A percentile compares a stretch with the other conserved stretches of the same genome.
Evolutionary conservation across 2,888 invertebrate species (phyloP).

Genomic region (Acronicta psi): DNA sequence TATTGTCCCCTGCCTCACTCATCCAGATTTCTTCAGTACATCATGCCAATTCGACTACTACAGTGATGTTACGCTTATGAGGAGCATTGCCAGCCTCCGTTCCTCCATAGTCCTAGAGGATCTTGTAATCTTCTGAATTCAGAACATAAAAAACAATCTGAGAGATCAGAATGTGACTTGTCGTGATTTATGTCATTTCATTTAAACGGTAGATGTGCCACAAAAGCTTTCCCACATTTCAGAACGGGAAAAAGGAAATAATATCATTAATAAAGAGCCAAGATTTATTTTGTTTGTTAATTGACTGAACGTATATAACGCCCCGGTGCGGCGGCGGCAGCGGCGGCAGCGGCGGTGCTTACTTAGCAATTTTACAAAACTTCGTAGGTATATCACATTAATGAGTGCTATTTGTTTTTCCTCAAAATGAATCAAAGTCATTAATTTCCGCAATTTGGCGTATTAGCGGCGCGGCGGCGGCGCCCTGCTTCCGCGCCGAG

Average conservation of each 20-base stretch:
- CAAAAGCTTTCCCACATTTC: conserved; percentile 4
- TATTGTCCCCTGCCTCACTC: too few relatives aligned
- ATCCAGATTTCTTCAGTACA: too few relatives aligned
- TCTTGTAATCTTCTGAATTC: too few relatives aligned
- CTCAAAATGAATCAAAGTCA: conserved; percentile 27
- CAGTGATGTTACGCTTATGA: too few relatives aligned
- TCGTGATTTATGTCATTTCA: conserved; percentile 6
- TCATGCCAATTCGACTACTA: too few relatives aligned
- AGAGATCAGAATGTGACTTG: background rate
- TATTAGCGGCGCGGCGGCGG: conserved; percentile 2
- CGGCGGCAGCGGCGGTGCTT: background rate
- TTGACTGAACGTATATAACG: conserved; percentile 17
- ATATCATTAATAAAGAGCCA: conserved; percentile 7
- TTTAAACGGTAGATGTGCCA: background rate
- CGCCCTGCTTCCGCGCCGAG: background rate
- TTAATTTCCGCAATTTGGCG: conserved; percentile 16
- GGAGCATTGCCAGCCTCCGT: too few relatives aligned
- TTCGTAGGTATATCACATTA: conserved; percentile 23
- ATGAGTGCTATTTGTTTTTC: conserved; percentile 25
- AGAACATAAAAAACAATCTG: too few relatives aligned
- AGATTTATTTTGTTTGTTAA: conserved; percentile 23
- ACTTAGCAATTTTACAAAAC: conserved; percentile 9
- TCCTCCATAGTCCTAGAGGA: background rate
- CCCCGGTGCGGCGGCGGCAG: background rate
- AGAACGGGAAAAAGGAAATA: conserved; percentile 3